Percentiles rank a stretch among this genome's conserved stretches.
Conservation (phyloP, 1,140 invertebrate species). For the Plodia interpunctella region DNA sequence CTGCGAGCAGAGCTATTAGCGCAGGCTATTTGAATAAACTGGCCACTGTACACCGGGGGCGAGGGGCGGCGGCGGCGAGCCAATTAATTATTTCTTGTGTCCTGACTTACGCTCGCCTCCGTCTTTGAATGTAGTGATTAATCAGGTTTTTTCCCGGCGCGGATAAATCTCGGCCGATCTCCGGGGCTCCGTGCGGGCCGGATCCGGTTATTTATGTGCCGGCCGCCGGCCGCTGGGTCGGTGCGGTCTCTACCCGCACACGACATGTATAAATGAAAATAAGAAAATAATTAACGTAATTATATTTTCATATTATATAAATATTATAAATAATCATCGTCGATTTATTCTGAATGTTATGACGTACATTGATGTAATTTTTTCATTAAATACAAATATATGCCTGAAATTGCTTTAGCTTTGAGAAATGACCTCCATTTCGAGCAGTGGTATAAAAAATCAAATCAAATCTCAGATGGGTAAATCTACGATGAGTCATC, state of each 20-base stretch:
- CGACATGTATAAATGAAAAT: no score
- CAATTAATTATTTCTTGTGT: slow-evolving; percentile 51
- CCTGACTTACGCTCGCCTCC: slow-evolving; percentile 38
- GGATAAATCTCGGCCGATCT: slow-evolving; percentile 39
- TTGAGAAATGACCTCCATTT: no score
- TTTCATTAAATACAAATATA: no score
- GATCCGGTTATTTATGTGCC: slow-evolving; percentile 21
- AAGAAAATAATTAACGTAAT: no score
- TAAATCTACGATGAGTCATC: background rate
- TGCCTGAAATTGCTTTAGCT: no score
- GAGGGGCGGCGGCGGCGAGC: slow-evolving; percentile 11
- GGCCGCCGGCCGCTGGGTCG: slow-evolving; percentile 7
- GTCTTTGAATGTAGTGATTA: slow-evolving; percentile 51
- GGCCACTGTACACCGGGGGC: slow-evolving; percentile 9
- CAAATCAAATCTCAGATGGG: background rate
- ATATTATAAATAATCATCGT: no score
- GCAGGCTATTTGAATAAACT: slow-evolving; percentile 28
- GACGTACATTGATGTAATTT: no score
- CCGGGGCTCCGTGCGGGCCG: slow-evolving; percentile 12
- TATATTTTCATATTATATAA: no score
- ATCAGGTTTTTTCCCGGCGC: slow-evolving; percentile 45
- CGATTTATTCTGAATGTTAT: no score
- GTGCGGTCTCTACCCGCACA: background rate
- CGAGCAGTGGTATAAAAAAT: background rate
- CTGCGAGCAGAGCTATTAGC: slow-evolving; percentile 15